Evolutionary conservation across 2,797 vertebrate species (phyloP).

Genomic region (Hyperoplus lanceolatus): DNA sequence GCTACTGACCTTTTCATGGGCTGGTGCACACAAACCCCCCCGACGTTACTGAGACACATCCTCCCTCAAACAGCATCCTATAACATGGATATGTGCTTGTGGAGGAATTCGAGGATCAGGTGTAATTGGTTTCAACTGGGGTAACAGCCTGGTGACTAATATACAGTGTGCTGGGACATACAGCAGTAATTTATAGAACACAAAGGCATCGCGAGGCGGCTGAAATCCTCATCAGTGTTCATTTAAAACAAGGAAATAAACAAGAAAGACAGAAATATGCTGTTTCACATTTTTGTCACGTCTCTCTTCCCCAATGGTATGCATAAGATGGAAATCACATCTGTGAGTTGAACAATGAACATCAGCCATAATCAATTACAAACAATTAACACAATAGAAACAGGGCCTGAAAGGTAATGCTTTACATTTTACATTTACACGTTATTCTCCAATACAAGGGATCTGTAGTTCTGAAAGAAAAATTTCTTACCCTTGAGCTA

Average conservation of each 20-base stretch:
- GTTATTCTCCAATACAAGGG: constrained; percentile 57
- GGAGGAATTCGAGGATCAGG: constrained; percentile 45
- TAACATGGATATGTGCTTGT: constrained; percentile 39
- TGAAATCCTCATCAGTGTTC: constrained; percentile 30
- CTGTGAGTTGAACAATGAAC: constrained; percentile 72
- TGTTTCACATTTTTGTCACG: constrained; percentile 60
- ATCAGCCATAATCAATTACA: constrained; percentile 82
- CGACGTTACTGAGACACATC: constrained; percentile 49
- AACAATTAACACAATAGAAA: constrained; percentile 71
- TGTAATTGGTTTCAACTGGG: constrained; percentile 48
- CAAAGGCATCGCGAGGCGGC: constrained; percentile 12
- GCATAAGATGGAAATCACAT: constrained; percentile 76
- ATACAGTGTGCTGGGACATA: constrained; percentile 17
- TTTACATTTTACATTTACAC: constrained; percentile 75
- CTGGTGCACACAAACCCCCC: constrained; percentile 36
- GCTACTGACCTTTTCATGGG: constrained; percentile 62
- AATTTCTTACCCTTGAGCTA: constrained; percentile 17
- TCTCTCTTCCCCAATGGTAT: constrained; percentile 69
- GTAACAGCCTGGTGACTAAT: constrained; percentile 29
- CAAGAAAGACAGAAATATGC: constrained; percentile 24
- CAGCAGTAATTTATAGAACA: constrained; percentile 18
- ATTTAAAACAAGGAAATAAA: constrained; percentile 52
- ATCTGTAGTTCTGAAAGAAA: constrained; percentile 32
- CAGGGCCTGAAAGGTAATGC: constrained; percentile 61
- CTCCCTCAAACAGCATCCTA: constrained; percentile 27